Base-by-base conservation (phyloP, 2,113 vertebrate genomes). In the Corythornis madagascariensis region DNA sequence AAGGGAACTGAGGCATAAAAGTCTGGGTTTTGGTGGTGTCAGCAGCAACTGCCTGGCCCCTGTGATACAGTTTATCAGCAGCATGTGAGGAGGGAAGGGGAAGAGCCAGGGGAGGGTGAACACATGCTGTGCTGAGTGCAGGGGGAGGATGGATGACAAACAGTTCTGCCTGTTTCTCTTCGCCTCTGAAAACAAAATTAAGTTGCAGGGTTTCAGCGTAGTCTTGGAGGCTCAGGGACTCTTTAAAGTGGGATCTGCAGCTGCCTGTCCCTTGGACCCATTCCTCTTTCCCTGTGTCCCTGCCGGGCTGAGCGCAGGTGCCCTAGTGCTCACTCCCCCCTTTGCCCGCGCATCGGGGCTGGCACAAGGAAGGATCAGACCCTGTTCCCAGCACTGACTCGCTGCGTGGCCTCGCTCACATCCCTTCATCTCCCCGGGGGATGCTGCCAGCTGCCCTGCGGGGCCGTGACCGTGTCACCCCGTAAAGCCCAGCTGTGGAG, bases 11-110 rank as follows among this genome's bases (percentile, higher is more conserved):
- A 78, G 89, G 82, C 57, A 13, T 92, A 63, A 60, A 85, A 80
- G 60, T 56, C 85, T 47, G 40, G 59, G 24, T 86, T 95, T 93
- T 89, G 84, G 89, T 89, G 92, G 12, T 95, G 94, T 95, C 94
- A 94, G 94, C 95, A 95, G 81, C 91, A 59, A 9, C 86, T 78
- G 77, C 71, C 77, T 2, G 1, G 63, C 5, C 40, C 24, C 71
- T 65, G 90, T 24, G 75, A 29, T 83, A 19, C 18, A 16, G 64
- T 61, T 94, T 88, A 73, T 63, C 31, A 6, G 83, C 91, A 80
- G 83, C 1, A 4, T 38, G 64, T 25, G 85, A 70, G 85, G 72
- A 83, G 91, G 64, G 89, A 83, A 88, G 64, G 64, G 57, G 80
- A 64, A 89, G 81, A 78, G 76, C 70, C 52, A 35, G 52, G 77